Evolutionary conservation across 2,797 vertebrate genomes (phyloP), one percentile per base, ranked within the genome.

Genomic region (Allobates femoralis): DNA sequence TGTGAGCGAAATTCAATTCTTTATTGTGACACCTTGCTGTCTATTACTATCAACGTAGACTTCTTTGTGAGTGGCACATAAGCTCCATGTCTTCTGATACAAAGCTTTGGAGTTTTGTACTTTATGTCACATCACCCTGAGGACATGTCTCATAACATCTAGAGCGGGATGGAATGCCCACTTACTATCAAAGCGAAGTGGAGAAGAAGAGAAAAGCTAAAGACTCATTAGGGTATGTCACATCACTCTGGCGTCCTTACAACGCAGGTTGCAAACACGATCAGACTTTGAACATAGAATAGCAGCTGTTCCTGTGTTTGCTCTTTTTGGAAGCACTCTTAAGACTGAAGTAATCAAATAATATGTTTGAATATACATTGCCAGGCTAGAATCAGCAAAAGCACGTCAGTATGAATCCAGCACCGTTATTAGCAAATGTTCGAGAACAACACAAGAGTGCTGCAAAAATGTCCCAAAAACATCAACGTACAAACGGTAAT

Each of bases 201-300:
- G 58, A 60, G 28, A 37, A 75, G 73, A 58, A 41, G 21, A 71
- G 69, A 37, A n/a, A 77, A 34, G 51, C 18, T 56, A 56, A 77
- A 76, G 28, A 76, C 32, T 77, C 51, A 77, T 77, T 77, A 55
- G 75, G 16, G 18, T 55, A 32, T 77, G 75, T 55, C 75, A 34
- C 16, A 55, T 77, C 51, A 74, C 21, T 41, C 67, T 71, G 67
- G 10, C 4, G 5, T 71, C 41, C 69, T 74, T 74, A 50, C 12
- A 26, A 74, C 50, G 69, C 23, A 26, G 69, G 23, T 74, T 74
- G 69, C 69, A 74, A 50, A 71, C 34, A 71, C 14, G 34, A 23
- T 71, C 67, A 41, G 67, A 71, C 67, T 71, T 71, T 71, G 19
- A 71, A 12, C 4, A 3, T 3, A 11, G 34, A 71, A 41, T 16